Conservation (phyloP, 1,140 invertebrate genomes). For the Aphidius ervi region DNA sequence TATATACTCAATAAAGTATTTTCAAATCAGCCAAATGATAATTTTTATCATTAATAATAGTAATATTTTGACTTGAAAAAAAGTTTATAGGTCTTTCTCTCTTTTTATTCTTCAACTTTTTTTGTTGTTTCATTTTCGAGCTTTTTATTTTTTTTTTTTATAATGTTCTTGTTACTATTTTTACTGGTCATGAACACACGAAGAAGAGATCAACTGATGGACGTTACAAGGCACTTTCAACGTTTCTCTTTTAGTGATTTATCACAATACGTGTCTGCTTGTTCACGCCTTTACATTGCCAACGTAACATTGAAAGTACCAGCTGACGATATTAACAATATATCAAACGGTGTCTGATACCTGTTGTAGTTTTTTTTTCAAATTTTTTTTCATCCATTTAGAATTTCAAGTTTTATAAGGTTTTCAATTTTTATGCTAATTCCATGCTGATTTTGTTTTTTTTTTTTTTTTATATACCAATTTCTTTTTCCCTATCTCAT, state of each 20-base stretch:
- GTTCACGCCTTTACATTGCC: conserved; percentile 2
- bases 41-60: too few species aligned
- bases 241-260: conserved; percentile 20
- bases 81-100: too few species aligned
- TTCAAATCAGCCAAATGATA: too few species aligned
- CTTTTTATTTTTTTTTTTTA: too few species aligned
- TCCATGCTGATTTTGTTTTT: conserved; percentile 9
- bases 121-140: too few species aligned
- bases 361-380: conserved; percentile 22
- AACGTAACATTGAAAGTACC: conserved; percentile 29
- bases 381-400: too few species aligned
- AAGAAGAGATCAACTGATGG: neutral
- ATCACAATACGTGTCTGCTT: conserved; percentile 5
- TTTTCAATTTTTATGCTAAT: conserved; percentile 43
- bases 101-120: too few species aligned
- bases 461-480: neutral
- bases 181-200: too few species aligned
- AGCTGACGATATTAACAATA: conserved; percentile 28
- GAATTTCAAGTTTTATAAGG: too few species aligned
- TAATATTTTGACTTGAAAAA: too few species aligned
- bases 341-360: conserved; percentile 31
- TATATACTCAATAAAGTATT: too few species aligned
- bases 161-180: too few species aligned
- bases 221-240: neutral
- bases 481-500: neutral